Base-by-base conservation (phyloP, 2,888 invertebrate species). In the Nematopogon swammerdamellus region DNA sequence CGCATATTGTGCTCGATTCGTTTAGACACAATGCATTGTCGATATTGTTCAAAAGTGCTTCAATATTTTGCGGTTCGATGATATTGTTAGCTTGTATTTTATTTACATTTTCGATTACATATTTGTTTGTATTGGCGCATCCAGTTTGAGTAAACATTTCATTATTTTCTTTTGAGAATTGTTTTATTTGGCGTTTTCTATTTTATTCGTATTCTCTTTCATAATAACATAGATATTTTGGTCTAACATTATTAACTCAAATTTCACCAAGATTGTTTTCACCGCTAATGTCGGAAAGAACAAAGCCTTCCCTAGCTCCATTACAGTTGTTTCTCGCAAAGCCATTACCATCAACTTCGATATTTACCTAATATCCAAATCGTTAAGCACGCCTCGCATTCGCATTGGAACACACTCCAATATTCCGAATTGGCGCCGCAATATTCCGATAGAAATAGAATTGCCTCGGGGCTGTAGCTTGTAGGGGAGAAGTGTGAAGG, bases 391-490 rank as follows among this genome's bases (percentile, higher is more conserved):
- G 36, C n/a, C 36, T 36, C 36, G 36, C 36, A 14, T 14, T 25
- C 25, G n/a, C n/a, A n/a, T n/a, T n/a, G n/a, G 25, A 25, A 36
- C 67, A 65, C 71, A 72, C 74, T 74, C 70, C 77, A 77, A 75
- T 76, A 77, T 74, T 72, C 72, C 74, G 72, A 74, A 77, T 75
- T 75, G 77, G 76, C 75, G 75, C 77, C 77, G 68, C 77, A 76
- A 76, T 77, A 77, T 77, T 74, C 74, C 75, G 75, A 77, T 70
- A 77, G 77, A 76, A 74, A 76, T 77, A 76, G 75, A 73, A 74
- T 72, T 72, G 74, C 72, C 68, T 67, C 60, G 60, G 65, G 68
- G 70, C 67, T 14, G 59, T 69, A 68, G 62, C 63, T 59, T 54
- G 62, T 56, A 43, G 46, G 46, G 55, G 60, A 56, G 56, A 60